Evolutionary conservation across 2,888 invertebrate genomes (phyloP).

Genomic region (Folsomia candida): DNA sequence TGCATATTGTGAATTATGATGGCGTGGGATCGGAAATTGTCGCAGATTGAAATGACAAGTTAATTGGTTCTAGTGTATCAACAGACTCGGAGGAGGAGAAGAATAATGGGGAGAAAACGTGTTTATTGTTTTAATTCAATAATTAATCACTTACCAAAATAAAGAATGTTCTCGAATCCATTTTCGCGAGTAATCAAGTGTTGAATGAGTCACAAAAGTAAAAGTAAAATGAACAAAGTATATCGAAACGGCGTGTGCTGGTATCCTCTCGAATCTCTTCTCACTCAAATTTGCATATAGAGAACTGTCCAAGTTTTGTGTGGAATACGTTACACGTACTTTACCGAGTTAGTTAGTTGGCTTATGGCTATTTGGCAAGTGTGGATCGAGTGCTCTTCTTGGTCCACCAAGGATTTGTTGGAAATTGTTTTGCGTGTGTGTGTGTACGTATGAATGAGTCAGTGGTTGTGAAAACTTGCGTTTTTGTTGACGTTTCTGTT

Average conservation of each 20-base stretch:
- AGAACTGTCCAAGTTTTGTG: too few species aligned
- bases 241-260: background rate
- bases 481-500: background rate
- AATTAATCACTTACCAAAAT: constrained; percentile 4
- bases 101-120: too few species aligned
- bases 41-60: background rate
- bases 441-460: background rate
- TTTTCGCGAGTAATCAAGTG: background rate
- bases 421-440: background rate
- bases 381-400: background rate
- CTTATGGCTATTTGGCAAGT: background rate
- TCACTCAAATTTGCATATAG: too few species aligned
- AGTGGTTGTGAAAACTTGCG: background rate
- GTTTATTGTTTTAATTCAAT: too few species aligned
- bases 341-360: too few species aligned
- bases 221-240: background rate
- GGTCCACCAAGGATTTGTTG: background rate
- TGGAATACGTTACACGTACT: too few species aligned
- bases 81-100: too few species aligned
- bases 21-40: background rate
- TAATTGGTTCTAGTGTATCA: background rate
- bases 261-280: background rate
- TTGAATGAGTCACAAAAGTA: background rate
- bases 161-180: background rate
- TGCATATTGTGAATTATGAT: background rate